These are phyloP conservation scores for Scomber colias DNA, from an alignment of 2,113 vertebrate species.

Conservation along the genomic window DNA sequence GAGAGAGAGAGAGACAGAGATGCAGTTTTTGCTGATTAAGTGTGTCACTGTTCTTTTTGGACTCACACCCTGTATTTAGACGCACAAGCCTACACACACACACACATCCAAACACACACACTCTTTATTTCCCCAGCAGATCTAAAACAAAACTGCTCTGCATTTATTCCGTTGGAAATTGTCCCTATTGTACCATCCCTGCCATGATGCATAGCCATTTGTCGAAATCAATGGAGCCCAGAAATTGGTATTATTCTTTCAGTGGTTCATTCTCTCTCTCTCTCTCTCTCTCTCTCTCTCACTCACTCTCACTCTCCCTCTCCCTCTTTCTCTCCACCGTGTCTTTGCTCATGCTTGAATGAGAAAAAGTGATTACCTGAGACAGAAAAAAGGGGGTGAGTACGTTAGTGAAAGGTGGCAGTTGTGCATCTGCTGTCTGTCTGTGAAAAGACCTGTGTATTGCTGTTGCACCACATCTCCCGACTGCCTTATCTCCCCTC, in stretches of 20 bases:
- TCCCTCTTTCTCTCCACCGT: not conserved
- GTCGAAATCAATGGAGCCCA: constrained; percentile 71
- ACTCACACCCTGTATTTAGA: constrained; percentile 16
- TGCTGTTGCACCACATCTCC: constrained; percentile 36
- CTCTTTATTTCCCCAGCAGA: constrained; percentile 32
- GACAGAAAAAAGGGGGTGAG: constrained; percentile 51
- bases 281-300: not conserved
- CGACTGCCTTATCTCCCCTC: constrained; percentile 34
- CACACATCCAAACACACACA: constrained; percentile 2
- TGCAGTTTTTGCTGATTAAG: constrained; percentile 58
- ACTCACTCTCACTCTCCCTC: no score
- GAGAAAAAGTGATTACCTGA: constrained; percentile 69
- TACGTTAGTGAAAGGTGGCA: constrained; percentile 42
- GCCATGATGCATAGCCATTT: constrained; percentile 65
- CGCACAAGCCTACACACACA: constrained; percentile 31
- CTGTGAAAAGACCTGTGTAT: constrained; percentile 35
- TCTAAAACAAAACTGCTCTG: constrained; percentile 51
- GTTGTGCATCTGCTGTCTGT: constrained; percentile 51
- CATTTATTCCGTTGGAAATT: constrained; percentile 58
- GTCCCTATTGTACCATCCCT: constrained; percentile 52
- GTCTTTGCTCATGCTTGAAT: constrained; percentile 58
- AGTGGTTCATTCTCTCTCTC: constrained; percentile 55
- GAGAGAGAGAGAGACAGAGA: constrained; percentile 24
- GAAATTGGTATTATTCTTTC: constrained; percentile 70
- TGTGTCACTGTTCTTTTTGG: constrained; percentile 46